phyloP scores from a whole-genome alignment of 2,888 invertebrate species.

The Drepanosiphum platanoidis region DNA sequence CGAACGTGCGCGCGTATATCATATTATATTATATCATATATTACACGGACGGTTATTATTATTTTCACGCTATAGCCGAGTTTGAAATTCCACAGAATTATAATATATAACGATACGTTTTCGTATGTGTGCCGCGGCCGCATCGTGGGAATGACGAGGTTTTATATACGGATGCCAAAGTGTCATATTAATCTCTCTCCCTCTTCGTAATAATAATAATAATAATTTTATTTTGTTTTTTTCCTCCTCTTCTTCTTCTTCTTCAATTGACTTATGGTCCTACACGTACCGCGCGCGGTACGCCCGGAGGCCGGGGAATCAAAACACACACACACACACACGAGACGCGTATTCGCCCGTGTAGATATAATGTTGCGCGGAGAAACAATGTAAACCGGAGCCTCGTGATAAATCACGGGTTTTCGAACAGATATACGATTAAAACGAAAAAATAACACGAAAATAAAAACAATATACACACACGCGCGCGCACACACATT shows the following conservation, averaged over 20 bases:
- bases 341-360: conserved; percentile 60
- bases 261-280: conserved; percentile 57
- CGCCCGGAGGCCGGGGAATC: conserved; percentile 59
- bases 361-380: conserved; percentile 53
- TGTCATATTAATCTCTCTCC: conserved; percentile 62
- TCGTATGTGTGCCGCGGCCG: background rate
- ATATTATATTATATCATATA: conserved; percentile 3
- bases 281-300: background rate
- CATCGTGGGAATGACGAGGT: conserved; percentile 62
- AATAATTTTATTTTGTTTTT: conserved; percentile 58
- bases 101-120: conserved; percentile 39
- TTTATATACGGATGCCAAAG: conserved; percentile 58
- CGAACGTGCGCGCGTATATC: background rate
- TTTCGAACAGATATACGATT: conserved; percentile 62
- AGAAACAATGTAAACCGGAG: conserved; percentile 61
- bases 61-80: conserved; percentile 47
- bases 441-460: conserved; percentile 58
- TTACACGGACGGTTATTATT: conserved; percentile 19
- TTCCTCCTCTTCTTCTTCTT: conserved; percentile 13
- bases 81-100: conserved; percentile 42
- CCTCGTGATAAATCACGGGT: conserved; percentile 59
- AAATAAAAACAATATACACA: conserved; percentile 57
- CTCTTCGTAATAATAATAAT: conserved; percentile 54
- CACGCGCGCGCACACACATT: background rate
- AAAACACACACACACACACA: conserved; percentile 57